Evolutionary conservation across 2,888 invertebrate genomes (phyloP).

Genomic region (Dysmachus trigonus): DNA sequence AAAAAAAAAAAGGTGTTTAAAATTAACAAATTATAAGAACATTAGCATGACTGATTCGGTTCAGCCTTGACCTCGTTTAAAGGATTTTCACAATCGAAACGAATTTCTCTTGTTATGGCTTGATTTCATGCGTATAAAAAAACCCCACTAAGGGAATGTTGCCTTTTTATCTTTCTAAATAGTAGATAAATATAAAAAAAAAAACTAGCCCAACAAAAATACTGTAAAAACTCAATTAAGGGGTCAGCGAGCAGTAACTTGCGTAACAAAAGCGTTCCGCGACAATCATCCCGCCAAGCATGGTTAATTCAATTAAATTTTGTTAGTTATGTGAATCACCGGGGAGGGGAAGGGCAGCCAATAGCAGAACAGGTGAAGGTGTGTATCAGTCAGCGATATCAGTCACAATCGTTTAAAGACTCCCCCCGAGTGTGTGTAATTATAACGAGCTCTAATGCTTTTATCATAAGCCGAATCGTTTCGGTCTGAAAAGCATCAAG

Average conservation of each 20-base stretch:
- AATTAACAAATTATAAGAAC: not conserved
- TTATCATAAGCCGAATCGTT: constrained; percentile 11
- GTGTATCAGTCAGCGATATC: not conserved
- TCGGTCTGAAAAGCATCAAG: constrained; percentile 33
- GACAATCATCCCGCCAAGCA: not conserved
- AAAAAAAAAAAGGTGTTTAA: not conserved
- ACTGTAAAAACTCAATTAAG: not conserved
- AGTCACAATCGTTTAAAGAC: not conserved
- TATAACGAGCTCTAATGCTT: not conserved
- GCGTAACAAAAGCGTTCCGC: not conserved
- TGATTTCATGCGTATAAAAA: not conserved
- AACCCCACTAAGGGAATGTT: not conserved
- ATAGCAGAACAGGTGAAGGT: not conserved
- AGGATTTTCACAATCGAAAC: not conserved
- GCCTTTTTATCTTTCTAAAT: not conserved
- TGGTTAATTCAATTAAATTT: constrained; percentile 17
- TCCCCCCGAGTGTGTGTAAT: not conserved
- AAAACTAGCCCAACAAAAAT: not conserved
- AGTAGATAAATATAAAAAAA: not conserved
- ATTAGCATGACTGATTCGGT: not conserved
- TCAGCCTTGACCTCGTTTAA: not conserved
- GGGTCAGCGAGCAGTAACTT: not conserved
- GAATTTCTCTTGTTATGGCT: not conserved
- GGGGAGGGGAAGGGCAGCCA: not conserved
- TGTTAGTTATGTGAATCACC: not conserved